phyloP scores from a whole-genome alignment of 2,797 vertebrate genomes.

The Enoplosus armatus region DNA sequence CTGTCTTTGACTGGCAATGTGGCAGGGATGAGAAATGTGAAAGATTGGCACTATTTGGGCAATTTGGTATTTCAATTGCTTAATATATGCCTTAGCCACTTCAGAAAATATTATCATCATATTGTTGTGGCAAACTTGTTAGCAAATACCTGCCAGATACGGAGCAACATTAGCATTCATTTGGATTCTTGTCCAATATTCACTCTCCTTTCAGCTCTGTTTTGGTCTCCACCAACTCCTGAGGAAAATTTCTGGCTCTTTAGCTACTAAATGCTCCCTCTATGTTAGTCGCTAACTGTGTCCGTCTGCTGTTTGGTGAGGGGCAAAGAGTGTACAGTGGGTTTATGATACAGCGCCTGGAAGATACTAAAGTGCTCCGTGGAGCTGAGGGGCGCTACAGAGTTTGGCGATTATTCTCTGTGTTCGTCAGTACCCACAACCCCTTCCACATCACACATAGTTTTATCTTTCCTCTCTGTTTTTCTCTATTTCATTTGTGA shows the following conservation, averaged over 20 bases:
- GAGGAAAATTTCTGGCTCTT: slow-evolving; percentile 1
- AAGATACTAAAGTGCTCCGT: not conserved
- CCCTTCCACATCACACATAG: not conserved
- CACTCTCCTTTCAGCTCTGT: not conserved
- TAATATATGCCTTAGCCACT: not conserved
- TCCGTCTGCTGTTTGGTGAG: not conserved
- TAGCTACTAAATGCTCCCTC: slow-evolving; percentile 3
- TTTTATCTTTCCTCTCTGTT: not conserved
- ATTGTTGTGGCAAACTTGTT: not conserved
- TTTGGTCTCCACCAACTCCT: not conserved
- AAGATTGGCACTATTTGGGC: not conserved
- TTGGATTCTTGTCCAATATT: not conserved
- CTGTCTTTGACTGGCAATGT: not conserved
- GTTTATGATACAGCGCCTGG: too few relatives aligned
- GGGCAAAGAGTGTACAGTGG: not conserved
- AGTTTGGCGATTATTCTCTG: not conserved
- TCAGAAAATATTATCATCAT: not conserved
- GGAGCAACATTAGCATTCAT: not conserved
- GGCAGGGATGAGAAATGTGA: not conserved
- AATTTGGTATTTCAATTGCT: not conserved
- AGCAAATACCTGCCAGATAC: not conserved
- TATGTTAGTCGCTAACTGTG: not conserved
- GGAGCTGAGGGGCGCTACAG: not conserved
- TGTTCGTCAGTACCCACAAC: not conserved
- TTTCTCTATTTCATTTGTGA: not conserved